Percentiles rank a stretch among this genome's conserved stretches.
Conservation (phyloP, 2,113 vertebrate species). For the Rhabdornis inornatus region DNA sequence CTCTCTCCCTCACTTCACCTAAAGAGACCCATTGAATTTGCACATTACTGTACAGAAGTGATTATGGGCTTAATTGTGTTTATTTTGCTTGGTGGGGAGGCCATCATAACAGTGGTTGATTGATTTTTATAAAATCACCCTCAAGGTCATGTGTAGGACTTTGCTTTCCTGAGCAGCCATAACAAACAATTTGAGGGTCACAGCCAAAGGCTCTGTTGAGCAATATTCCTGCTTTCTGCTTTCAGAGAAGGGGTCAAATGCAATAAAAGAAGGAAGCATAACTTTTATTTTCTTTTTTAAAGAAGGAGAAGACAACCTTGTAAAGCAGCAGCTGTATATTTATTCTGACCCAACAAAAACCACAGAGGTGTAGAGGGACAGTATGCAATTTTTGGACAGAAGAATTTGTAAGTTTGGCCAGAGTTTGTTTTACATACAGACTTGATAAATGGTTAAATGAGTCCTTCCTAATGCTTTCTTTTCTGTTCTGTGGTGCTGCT, state of each 20-base stretch:
- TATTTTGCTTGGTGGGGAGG: slow-evolving; percentile 72
- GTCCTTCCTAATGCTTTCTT: not conserved
- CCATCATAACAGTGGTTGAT: slow-evolving; percentile 75
- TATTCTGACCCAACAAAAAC: slow-evolving; percentile 48
- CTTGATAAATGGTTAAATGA: not conserved
- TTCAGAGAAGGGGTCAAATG: slow-evolving; percentile 60
- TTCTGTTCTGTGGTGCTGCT: not conserved
- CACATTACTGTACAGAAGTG: slow-evolving; percentile 63
- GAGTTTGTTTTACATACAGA: not conserved
- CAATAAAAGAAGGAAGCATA: slow-evolving; percentile 60
- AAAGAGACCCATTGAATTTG: slow-evolving; percentile 56
- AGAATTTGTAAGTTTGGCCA: not conserved
- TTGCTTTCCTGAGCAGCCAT: slow-evolving; percentile 70
- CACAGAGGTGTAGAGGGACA: not conserved
- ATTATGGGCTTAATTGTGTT: slow-evolving; percentile 70
- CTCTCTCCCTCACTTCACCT: slow-evolving; percentile 26
- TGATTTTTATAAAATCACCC: slow-evolving; percentile 76
- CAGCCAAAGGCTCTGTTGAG: slow-evolving; percentile 48
- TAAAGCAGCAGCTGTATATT: slow-evolving; percentile 56
- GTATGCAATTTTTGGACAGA: not conserved
- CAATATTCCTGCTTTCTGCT: slow-evolving; percentile 59
- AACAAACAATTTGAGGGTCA: slow-evolving; percentile 73
- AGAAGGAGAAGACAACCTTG: slow-evolving; percentile 12
- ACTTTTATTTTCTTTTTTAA: slow-evolving; percentile 24
- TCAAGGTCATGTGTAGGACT: slow-evolving; percentile 71